phyloP scores from a whole-genome alignment of 2,113 vertebrate genomes.

The Myocastor coypus region DNA sequence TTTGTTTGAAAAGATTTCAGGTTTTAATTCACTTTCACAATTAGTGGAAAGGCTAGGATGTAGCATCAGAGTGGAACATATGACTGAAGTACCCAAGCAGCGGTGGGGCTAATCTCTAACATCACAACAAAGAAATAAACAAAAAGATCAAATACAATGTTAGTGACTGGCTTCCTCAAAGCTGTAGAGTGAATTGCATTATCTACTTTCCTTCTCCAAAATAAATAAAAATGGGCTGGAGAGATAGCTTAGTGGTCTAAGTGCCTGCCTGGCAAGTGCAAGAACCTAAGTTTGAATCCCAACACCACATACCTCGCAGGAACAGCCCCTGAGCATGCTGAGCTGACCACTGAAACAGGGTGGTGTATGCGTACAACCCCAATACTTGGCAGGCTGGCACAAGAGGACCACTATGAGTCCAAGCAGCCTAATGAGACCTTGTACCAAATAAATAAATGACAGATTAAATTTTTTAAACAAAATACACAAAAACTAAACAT shows the following conservation, averaged over 20 bases:
- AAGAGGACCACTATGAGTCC: too few species aligned
- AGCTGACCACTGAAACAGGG: too few species aligned
- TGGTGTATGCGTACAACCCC: too few species aligned
- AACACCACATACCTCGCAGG: too few species aligned
- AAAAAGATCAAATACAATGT: background rate
- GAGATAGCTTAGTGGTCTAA: too few species aligned
- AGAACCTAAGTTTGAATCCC: too few species aligned
- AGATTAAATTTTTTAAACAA: too few species aligned
- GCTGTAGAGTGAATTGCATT: background rate
- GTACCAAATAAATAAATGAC: too few species aligned
- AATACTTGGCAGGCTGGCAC: too few species aligned
- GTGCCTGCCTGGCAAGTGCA: too few species aligned
- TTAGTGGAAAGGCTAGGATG: background rate
- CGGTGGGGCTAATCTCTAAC: background rate
- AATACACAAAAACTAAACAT: background rate
- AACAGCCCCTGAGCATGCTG: too few species aligned
- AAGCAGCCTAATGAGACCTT: too few species aligned
- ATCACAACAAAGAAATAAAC: background rate
- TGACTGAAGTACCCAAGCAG: background rate
- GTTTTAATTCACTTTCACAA: background rate
- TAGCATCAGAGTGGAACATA: background rate
- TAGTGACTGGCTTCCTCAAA: background rate
- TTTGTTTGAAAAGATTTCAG: background rate
- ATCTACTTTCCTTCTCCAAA: background rate
- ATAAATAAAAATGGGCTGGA: background rate